Evolutionary conservation across 2,113 vertebrate species (phyloP).

Genomic region (Hirundichthys speculiger): DNA sequence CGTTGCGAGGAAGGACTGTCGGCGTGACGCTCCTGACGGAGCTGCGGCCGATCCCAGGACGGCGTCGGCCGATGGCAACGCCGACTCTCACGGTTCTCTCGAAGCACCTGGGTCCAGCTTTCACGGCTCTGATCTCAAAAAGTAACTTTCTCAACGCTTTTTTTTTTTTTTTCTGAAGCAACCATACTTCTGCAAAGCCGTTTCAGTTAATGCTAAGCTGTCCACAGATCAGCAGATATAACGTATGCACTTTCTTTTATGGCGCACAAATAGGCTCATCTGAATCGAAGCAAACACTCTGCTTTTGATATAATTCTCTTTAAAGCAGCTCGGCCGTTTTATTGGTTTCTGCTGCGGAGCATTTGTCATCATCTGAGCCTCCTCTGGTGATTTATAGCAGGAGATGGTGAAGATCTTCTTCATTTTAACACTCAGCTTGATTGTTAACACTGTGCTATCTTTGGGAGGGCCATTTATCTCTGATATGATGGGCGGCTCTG

Average conservation of each 20-base stretch:
- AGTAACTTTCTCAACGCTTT: conserved; percentile 46
- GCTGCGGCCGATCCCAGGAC: background rate
- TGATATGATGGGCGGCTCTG: conserved; percentile 51
- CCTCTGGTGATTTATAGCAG: conserved; percentile 56
- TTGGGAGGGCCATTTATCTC: conserved; percentile 53
- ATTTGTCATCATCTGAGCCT: conserved; percentile 67
- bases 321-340: conserved; percentile 48
- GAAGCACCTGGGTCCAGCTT: background rate
- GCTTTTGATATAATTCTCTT: conserved; percentile 38
- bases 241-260: background rate
- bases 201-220: too few species aligned
- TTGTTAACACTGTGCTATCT: conserved; percentile 63
- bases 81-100: background rate
- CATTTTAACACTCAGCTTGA: conserved; percentile 65
- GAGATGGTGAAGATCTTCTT: conserved; percentile 55
- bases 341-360: conserved; percentile 64
- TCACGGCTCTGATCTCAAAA: conserved; percentile 42
- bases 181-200: too few species aligned
- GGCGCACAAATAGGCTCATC: background rate
- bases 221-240: conserved; percentile 4
- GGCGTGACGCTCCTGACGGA: background rate
- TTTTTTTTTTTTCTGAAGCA: too few species aligned
- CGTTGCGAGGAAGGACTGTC: conserved; percentile 7
- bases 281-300: conserved; percentile 8
- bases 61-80: background rate